Evolutionary conservation across 2,797 vertebrate species (phyloP).

Genomic region (Melanogrammus aeglefinus): DNA sequence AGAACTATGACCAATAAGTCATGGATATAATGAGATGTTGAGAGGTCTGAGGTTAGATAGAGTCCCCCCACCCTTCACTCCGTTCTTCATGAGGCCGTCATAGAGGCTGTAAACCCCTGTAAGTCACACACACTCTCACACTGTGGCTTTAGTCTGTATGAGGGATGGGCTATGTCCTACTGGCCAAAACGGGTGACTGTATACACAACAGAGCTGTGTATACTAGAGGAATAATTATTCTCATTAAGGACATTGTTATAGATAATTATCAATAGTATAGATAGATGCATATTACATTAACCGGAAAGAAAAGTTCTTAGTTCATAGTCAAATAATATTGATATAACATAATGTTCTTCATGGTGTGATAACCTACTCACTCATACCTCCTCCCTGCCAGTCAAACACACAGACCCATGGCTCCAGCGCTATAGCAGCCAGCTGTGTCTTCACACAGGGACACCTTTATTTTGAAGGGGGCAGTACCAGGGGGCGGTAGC

Average conservation of each 20-base stretch:
- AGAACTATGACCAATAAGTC: slow-evolving; percentile 14
- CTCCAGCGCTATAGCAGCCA: neutral
- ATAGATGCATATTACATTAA: neutral
- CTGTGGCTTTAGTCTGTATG: slow-evolving; percentile 19
- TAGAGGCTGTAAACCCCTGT: slow-evolving; percentile 40
- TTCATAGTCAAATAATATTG: too few relatives aligned
- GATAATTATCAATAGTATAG: neutral
- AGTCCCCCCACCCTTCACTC: slow-evolving; percentile 17
- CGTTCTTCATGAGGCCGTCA: slow-evolving; percentile 52
- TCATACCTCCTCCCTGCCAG: neutral
- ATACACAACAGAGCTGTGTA: neutral
- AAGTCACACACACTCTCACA: slow-evolving; percentile 39
- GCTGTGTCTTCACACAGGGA: neutral
- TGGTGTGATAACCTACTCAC: neutral
- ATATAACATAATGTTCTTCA: too few relatives aligned
- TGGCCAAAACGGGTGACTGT: too few relatives aligned
- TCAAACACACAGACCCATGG: neutral
- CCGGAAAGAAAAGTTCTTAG: neutral
- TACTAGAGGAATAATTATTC: neutral
- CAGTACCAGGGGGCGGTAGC: neutral
- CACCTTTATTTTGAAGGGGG: neutral
- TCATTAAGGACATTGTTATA: neutral
- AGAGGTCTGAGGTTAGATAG: neutral
- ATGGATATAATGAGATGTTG: slow-evolving; percentile 16
- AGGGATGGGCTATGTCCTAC: neutral